Evolutionary conservation across 1,140 invertebrate genomes (phyloP).

Genomic region (Zaprionus vittiger): DNA sequence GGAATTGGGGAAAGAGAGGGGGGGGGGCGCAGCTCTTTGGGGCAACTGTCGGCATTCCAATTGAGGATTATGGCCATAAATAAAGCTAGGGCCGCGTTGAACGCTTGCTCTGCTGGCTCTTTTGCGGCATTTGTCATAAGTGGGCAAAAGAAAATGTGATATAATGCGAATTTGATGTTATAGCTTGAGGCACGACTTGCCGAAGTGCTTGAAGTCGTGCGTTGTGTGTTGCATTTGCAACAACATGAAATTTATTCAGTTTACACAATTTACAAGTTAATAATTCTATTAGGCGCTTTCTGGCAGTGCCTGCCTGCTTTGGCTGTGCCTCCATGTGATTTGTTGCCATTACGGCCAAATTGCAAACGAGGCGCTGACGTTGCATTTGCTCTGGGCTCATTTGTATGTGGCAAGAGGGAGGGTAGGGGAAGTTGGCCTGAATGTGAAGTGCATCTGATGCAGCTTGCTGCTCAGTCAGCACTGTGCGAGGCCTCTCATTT

Average conservation of each 20-base stretch:
- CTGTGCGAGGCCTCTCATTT: conserved; percentile 54
- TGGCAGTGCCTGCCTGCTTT: conserved; percentile 1
- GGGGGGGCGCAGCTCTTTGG: conserved; percentile 3
- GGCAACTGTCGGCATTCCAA: conserved; percentile 63
- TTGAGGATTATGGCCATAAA: conserved; percentile 76
- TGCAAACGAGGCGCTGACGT: conserved; percentile 8
- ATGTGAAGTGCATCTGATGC: conserved; percentile 34
- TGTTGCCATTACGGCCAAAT: conserved; percentile 31
- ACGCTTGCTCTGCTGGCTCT: not conserved
- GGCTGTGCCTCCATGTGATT: conserved; percentile 8
- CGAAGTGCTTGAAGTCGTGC: conserved; percentile 24
- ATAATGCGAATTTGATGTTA: conserved; percentile 39
- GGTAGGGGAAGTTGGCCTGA: conserved; percentile 34
- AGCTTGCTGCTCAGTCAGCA: conserved; percentile 18
- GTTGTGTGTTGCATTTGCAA: not conserved
- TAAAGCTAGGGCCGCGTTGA: conserved; percentile 26
- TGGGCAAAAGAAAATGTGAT: conserved; percentile 29
- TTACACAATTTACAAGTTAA: conserved; percentile 50
- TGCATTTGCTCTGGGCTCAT: conserved; percentile 37
- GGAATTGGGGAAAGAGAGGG: not conserved
- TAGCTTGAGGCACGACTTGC: conserved; percentile 53
- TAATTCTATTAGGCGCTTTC: conserved; percentile 59
- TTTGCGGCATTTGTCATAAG: conserved; percentile 11
- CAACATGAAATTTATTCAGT: conserved; percentile 36
- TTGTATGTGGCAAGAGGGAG: conserved; percentile 39